Base-by-base conservation (phyloP, 2,888 invertebrate species). In the Antitype chi region DNA sequence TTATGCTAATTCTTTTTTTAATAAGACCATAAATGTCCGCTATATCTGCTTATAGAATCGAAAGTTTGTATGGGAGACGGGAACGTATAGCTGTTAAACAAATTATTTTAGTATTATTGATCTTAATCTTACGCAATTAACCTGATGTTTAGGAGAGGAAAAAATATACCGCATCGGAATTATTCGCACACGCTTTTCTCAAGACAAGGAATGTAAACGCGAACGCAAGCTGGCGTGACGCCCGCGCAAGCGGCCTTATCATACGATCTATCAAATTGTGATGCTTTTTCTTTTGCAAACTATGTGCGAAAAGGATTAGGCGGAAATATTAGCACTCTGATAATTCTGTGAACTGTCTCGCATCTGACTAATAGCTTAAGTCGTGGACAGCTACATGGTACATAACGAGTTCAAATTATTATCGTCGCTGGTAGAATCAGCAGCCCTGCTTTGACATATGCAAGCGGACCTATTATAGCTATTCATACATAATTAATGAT, bases 101-200 rank as follows among this genome's bases (percentile, higher is more conserved):
- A 93, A 94, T 93, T 91, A 91, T 92, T 92, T 91, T 90, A 90
- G 88, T 91, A 91, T 70, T 70, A 84, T 89, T 86, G 92, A 93
- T 94, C 88, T 82, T 89, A 90, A 94, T 93, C 92, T 88, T 77
- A 70, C 70, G 89, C 90, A 94, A 92, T 93, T 93, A 94, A 92
- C 89, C 87, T 85, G 87, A 88, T 91, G 92, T 92, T 91, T 90
- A 91, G 88, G 81, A 77, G 77, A 82, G 88, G 73, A 90, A 93
- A 93, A 94, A 93, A 91, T 88, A 87, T 90, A 88, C 89, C 86
- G 89, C 89, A 89, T 90, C 84, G 87, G 85, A 90, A 89, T 91
- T 88, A 93, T 94, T 91, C 89, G 93, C 92, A 91, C 92, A 90
- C 89, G 89, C 85, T 92, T 93, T 93, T 92, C 94, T 90, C 89